Base-by-base conservation (phyloP, 1,140 invertebrate species). In the Microplitis mediator region DNA sequence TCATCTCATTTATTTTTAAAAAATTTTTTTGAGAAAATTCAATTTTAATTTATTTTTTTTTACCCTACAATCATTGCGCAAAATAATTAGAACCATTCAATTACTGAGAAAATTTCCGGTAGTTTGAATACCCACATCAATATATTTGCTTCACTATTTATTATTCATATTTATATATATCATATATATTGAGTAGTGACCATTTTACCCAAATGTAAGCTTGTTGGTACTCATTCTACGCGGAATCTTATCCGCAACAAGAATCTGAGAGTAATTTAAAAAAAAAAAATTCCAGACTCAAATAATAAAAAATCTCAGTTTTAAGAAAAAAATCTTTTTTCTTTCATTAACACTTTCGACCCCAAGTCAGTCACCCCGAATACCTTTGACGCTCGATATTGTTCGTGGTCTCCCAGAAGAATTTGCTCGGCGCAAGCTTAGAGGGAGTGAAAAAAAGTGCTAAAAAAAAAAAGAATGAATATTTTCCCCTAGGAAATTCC, bases 321-420 rank as follows among this genome's bases (percentile, higher is more conserved):
- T 23, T 23, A 2, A 23, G 23, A 23, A 23, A 23, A 23, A 23
- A 23, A 23, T 1, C 0, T 23, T 23, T 23, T 23, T 23, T 23
- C 60, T 74, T 76, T 77, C 75, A 73, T 77, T 77, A 79, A 79
- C 76, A 77, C 75, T 75, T 77, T 74, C 68, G 72, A 50, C 72
- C 69, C 66, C 72, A 34, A 8, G 9, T 66, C 32, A 6, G 32
- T 36, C 9, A 14, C 35, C 51, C 66, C 31, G 52, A 68, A 68
- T 68, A 75, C 74, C 75, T 78, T 77, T 77, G 77, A 78, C 39
- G 52, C 58, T 69, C 65, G 69, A 67, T 70, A 52, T 13, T 56
- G 45, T 34, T 35, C 75, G 73, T 64, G 39, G 67, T 68, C 66
- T 76, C 73, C 74, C 75, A 76, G 66, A 77, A 77, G 74, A 77